Conservation (phyloP, 2,797 vertebrate genomes). For the Ispidina lecontei region DNA sequence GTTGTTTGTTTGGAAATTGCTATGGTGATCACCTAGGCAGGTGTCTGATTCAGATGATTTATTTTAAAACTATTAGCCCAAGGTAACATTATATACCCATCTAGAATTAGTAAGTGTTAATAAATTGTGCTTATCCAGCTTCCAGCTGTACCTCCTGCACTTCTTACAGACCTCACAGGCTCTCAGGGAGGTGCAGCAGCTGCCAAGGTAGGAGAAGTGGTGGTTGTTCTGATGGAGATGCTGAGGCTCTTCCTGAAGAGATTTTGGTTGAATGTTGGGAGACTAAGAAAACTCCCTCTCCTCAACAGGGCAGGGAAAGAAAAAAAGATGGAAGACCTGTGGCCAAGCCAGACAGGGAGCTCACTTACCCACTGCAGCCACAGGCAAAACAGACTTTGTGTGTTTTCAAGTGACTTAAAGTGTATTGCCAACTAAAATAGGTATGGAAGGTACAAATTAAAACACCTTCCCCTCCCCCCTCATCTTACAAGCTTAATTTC, state of each 20-base stretch:
- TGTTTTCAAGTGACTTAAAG: neutral
- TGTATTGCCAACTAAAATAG: neutral
- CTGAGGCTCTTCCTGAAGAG: neutral
- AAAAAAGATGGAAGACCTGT: neutral
- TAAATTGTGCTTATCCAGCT: neutral
- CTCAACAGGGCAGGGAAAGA: neutral
- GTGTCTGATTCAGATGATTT: constrained; percentile 15
- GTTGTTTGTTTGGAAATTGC: constrained; percentile 42
- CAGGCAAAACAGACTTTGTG: neutral
- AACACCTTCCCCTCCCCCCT: neutral
- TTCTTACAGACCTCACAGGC: neutral
- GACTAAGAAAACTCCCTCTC: neutral
- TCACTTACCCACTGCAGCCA: neutral
- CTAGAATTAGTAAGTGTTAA: neutral
- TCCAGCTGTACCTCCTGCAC: neutral
- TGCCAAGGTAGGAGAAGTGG: neutral
- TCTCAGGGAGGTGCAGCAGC: neutral
- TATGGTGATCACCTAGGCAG: constrained; percentile 7
- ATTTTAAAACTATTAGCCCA: constrained; percentile 7
- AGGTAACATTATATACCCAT: constrained; percentile 19
- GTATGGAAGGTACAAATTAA: neutral
- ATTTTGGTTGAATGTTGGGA: neutral
- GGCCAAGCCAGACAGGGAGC: neutral
- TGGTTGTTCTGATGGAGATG: neutral
- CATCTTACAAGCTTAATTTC: neutral